Base-by-base conservation (phyloP, 2,113 vertebrate genomes). In the Merops nubicus region DNA sequence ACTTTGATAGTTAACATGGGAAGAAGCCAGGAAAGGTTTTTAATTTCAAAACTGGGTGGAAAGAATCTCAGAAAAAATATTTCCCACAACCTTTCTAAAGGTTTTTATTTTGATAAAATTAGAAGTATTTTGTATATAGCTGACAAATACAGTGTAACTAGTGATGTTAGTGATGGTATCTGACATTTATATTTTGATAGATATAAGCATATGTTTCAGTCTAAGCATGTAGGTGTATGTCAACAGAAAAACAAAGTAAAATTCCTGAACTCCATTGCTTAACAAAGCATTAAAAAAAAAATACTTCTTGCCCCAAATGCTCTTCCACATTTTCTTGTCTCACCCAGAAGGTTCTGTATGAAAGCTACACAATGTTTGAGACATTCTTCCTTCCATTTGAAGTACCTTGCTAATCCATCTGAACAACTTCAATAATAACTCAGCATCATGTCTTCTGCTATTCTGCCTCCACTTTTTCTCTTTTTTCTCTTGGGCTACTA, bases 401-500 rank as follows among this genome's bases (percentile, higher is more conserved):
- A 87, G 29, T 75, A 28, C 7, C 11, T 91, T 64, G 4, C 23
- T 81, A 63, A 87, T 87, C 48, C 10, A 5, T 82, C 65, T 81
- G 25, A 85, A 69, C 75, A 82, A 76, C 43, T 88, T 68, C 60
- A 88, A 53, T 92, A 87, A 82, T 83, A 91, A 85, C 57, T 85
- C 70, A 82, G 48, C 36, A 62, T 73, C 69, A 29, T 82, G 68
- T 78, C 85, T 95, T 97, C 88, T 91, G 62, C 42, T 47, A 80
- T 92, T 91, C 89, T 94, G 18, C 50, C 7, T 94, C 22, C 23
- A 76, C n/a, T 88, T 93, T 73, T 75, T 94, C 89, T 95, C 60
- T 88, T 81, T 92, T 92, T 94, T 78, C 83, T 85, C 56, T 69
- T 92, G 91, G 82, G 86, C 72, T 90, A 59, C 67, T 81, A 18